phyloP scores from a whole-genome alignment of 37 sponge, comb jelly and placozoan species.

The Halisarca cf. caerulea region DNA sequence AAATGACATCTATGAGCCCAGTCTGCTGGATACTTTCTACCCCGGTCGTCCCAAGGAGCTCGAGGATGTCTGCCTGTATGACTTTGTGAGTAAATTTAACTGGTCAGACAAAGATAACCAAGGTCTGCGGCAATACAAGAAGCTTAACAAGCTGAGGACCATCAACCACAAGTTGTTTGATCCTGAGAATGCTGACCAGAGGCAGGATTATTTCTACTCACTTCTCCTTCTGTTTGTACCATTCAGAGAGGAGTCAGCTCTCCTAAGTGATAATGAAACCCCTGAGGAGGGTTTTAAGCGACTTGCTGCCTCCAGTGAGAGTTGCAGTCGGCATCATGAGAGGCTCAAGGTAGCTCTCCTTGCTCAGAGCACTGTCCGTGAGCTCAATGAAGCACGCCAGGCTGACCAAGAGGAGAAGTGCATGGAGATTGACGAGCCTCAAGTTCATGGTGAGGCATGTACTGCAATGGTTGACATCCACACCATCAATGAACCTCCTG shows the following conservation, averaged over 20 bases:
- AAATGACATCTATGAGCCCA: constrained; percentile 27
- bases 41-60: constrained; percentile 28
- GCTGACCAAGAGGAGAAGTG: background rate
- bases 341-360: background rate
- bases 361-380: background rate
- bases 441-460: constrained; percentile 17
- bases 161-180: constrained; percentile 44
- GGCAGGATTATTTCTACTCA: constrained; percentile 49
- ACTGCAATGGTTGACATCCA: constrained; percentile 10
- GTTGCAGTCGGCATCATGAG: background rate
- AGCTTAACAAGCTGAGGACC: constrained; percentile 1
- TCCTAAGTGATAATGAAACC: constrained; percentile 13
- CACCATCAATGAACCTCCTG: background rate
- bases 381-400: constrained; percentile 38
- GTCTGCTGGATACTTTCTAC: constrained; percentile 32
- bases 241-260: constrained; percentile 17
- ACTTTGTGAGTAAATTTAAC: constrained; percentile 16
- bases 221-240: constrained; percentile 44
- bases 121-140: background rate
- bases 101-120: background rate
- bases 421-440: background rate
- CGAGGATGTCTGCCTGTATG: background rate
- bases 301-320: background rate
- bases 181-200: constrained; percentile 19
- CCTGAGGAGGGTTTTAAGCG: constrained; percentile 27